phyloP scores from a whole-genome alignment of 2,113 vertebrate species.

The Tenebrosternarchus preto region DNA sequence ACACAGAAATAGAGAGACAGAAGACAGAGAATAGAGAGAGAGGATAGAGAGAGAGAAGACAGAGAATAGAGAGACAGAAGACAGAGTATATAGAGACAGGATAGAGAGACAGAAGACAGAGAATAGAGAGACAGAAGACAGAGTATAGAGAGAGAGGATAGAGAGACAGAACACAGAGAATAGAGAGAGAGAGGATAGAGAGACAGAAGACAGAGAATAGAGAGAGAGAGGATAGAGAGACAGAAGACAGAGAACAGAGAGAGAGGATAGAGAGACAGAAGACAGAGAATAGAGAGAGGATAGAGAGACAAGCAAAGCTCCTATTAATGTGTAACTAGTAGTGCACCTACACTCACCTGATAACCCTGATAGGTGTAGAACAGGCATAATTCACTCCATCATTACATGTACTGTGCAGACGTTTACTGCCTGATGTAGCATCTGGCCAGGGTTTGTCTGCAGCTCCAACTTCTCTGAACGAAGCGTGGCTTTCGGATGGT shows the following conservation, averaged over 20 bases:
- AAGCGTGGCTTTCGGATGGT: neutral
- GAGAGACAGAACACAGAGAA: neutral
- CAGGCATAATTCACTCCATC: slow-evolving; percentile 69
- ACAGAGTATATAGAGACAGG: slow-evolving; percentile 23
- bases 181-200: neutral
- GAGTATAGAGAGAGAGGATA: neutral
- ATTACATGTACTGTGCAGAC: slow-evolving; percentile 40
- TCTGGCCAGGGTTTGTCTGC: neutral
- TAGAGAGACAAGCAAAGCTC: slow-evolving; percentile 25
- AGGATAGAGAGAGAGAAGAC: slow-evolving; percentile 1
- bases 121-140: neutral
- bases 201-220: neutral
- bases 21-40: no score
- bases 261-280: neutral
- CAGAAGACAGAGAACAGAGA: neutral
- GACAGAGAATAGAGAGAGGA: neutral
- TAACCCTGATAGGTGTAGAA: slow-evolving; percentile 58
- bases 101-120: neutral
- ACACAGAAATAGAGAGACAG: no score
- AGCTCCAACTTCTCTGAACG: neutral
- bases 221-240: neutral
- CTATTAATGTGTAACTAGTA: slow-evolving; percentile 51
- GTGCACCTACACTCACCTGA: slow-evolving; percentile 15
- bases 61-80: no score
- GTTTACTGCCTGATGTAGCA: slow-evolving; percentile 38